Evolutionary conservation across 2,888 invertebrate genomes (phyloP), one percentile per base, ranked within the genome.

Genomic region (Lasioglossum morio): DNA sequence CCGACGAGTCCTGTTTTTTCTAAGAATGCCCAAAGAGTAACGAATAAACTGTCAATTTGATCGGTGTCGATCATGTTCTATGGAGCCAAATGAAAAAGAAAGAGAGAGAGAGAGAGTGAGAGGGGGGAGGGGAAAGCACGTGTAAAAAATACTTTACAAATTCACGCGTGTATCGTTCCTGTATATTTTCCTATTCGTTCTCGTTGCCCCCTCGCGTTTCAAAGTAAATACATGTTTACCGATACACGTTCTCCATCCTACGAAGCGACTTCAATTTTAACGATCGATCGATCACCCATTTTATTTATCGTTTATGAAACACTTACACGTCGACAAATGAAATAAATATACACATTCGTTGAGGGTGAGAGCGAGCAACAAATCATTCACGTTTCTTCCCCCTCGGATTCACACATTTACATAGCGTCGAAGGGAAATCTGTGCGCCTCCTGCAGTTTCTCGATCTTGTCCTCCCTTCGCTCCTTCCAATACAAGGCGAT

Each of bases 401-500:
- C 88, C 48, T 37, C 48, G 14, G 4, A 57, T 37, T 92, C 19
- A 63, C 7, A 63, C 63, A 63, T 63, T 95, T 96, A 98, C 98
- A 98, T 98, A 89, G 98, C 98, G 96, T 98, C 98, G 94, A 98
- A 98, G 95, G 98, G 98, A 94, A 98, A 98, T 94, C 97, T 96
- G 94, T 98, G 97, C 23, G 98, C 97, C 94, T 98, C 98, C 91
- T 98, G 97, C 77, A 98, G 94, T 90, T 96, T 97, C 93, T 98
- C 98, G 88, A 97, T 97, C 91, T 97, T 97, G 94, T 98, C 98
- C 92, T 98, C 98, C 88, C 97, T 96, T 91, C 97, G 97, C 95
- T 99, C 99, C 94, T 98, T 98, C 97, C 98, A 98, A 95, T 99
- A 98, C 69, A 99, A 96, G 75, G 97, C 97, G 48, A 97, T 96